These are phyloP conservation scores for Orchestia grillus DNA, from an alignment of 1,140 invertebrate genomes.

Conservation along the genomic window DNA sequence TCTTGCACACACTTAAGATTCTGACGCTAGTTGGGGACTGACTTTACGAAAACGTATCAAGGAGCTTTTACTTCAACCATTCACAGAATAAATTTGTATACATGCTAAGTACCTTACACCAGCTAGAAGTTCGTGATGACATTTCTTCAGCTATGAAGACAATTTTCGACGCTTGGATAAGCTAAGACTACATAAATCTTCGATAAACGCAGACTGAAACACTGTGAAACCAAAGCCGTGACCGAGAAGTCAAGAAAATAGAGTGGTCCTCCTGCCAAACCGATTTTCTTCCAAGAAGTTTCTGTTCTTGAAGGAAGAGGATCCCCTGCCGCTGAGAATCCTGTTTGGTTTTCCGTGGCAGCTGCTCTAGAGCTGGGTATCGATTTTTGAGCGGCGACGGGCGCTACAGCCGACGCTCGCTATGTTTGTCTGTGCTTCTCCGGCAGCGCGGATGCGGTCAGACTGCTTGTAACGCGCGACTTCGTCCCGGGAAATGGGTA, in stretches of 20 bases:
- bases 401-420: not conserved
- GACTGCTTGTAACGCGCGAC: not conserved
- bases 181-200: not conserved
- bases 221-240: not conserved
- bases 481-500: no score
- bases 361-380: not conserved
- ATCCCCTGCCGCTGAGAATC: not conserved
- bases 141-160: not conserved
- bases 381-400: not conserved
- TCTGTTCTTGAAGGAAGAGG: not conserved
- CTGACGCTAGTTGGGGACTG: no score
- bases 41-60: not conserved
- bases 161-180: not conserved
- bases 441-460: not conserved
- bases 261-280: not conserved
- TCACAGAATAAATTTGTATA: not conserved
- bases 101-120: not conserved
- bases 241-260: not conserved
- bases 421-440: not conserved
- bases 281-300: conserved; percentile 41
- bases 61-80: not conserved
- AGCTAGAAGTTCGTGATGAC: not conserved
- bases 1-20: no score
- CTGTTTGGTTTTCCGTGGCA: conserved; percentile 1
- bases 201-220: not conserved